Evolutionary conservation across 2,888 invertebrate genomes (phyloP), one percentile per base, ranked within the genome.

Genomic region (Drosophila limbata): DNA sequence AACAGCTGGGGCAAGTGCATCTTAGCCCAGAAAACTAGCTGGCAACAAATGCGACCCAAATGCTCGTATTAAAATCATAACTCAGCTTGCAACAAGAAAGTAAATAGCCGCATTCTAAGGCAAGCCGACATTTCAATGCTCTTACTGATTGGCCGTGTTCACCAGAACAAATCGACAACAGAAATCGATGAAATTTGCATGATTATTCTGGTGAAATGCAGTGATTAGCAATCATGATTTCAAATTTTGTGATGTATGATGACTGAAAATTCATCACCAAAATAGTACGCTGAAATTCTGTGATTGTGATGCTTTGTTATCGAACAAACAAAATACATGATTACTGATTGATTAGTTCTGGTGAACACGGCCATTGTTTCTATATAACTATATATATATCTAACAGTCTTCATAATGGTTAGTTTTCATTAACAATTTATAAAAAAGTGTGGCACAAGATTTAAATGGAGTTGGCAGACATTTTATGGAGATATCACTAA

Each of bases 1-100:
- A 39, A 6, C 44, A 47, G 25, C 59, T 40, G 62, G 35, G 47
- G 21, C 69, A 76, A 76, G 56, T 57, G 19, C 60, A 44, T 64
- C 69, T 76, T 73, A 78, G 61, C 75, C 56, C 42, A 48, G 33
- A 57, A 64, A 56, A 25, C 11, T 8, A 15, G 19, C 55, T 39
- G 19, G 48, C 59, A 48, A 59, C 59, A 48, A 28, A 28, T 19
- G 50, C 60, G 60, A 61, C 47, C 57, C 48, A 31, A 39, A 39
- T 59, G 47, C 47, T 17, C 57, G 37, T 5, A 17, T 47, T 47
- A 28, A 13, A 37, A 47, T 57, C 25, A 57, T 57, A 57, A 56
- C 45, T 56, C 25, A 37, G 21, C 44, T 56, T 33, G 21, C 56
- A 25, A 19, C 44, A 25, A 42, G 21, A 35, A 51, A 37, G 21